Percentiles rank a stretch among this genome's conserved stretches.
These are phyloP conservation scores for Papilio glaucus DNA, from an alignment of 1,140 invertebrate species.

Conservation along the genomic window DNA sequence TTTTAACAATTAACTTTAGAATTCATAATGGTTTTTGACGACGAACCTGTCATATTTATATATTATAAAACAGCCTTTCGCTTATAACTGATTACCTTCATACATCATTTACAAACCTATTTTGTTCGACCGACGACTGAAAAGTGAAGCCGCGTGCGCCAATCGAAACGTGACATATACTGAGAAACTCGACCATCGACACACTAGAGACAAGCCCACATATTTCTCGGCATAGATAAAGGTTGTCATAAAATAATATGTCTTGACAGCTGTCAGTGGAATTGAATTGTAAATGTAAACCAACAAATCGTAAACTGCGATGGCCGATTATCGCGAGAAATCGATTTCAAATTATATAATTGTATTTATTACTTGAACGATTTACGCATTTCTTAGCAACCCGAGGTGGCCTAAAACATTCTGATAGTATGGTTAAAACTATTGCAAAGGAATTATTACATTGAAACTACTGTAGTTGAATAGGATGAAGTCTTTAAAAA, in stretches of 20 bases:
- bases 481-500: too few species aligned
- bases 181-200: background rate
- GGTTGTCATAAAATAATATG: background rate
- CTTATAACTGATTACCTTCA: constrained; percentile 37
- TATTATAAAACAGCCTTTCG: background rate
- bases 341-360: too few species aligned
- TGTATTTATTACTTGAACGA: too few species aligned
- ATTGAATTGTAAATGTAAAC: background rate
- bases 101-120: constrained; percentile 41
- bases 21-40: too few species aligned
- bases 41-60: background rate
- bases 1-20: too few species aligned
- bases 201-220: background rate
- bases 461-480: too few species aligned
- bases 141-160: constrained; percentile 46
- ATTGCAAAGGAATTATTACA: too few species aligned
- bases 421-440: too few species aligned
- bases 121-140: constrained; percentile 46
- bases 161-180: constrained; percentile 42
- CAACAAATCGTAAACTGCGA: too few species aligned
- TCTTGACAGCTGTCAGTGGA: background rate
- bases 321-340: too few species aligned
- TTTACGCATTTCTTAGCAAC: too few species aligned
- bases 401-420: too few species aligned
- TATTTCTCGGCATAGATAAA: background rate